Percentiles rank a stretch among this genome's conserved stretches.
Conservation (phyloP, 2,797 vertebrate genomes). For the Loris lydekkerianus region DNA sequence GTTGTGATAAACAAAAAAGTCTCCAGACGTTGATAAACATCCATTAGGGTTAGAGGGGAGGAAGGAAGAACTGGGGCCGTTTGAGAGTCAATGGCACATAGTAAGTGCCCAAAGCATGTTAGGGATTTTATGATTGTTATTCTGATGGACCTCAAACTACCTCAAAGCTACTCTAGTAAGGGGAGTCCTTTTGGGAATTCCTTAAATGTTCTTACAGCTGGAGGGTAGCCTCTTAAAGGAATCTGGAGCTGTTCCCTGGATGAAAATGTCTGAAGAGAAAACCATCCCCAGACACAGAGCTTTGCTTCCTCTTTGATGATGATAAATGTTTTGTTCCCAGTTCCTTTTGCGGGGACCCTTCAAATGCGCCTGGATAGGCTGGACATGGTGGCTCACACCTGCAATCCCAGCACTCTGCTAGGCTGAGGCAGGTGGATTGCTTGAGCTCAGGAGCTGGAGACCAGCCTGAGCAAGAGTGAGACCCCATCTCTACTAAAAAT, state of each 20-base stretch:
- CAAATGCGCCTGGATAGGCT: not conserved
- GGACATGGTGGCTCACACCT: too few species aligned
- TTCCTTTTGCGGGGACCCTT: not conserved
- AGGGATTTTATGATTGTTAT: not conserved
- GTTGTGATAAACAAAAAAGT: not conserved
- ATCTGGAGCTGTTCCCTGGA: not conserved
- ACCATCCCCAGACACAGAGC: not conserved
- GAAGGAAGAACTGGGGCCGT: too few species aligned
- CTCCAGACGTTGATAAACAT: not conserved
- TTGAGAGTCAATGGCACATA: not conserved
- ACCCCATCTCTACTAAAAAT: too few species aligned
- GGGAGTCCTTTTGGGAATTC: not conserved
- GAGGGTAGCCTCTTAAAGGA: not conserved
- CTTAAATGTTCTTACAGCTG: not conserved
- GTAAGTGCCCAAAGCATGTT: fast-evolving
- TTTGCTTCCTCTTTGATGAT: not conserved
- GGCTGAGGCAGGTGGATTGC: too few species aligned
- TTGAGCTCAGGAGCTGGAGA: too few species aligned
- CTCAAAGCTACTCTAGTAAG: not conserved
- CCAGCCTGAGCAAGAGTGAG: too few species aligned
- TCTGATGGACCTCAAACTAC: not conserved
- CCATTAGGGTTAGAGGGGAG: fast-evolving
- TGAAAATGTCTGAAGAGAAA: not conserved
- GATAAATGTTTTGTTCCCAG: not conserved
- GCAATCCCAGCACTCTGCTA: too few species aligned